Percentiles rank a stretch among this genome's conserved stretches.
These are phyloP conservation scores for Petaurus breviceps DNA, from an alignment of 2,113 vertebrate genomes.

Conservation along the genomic window DNA sequence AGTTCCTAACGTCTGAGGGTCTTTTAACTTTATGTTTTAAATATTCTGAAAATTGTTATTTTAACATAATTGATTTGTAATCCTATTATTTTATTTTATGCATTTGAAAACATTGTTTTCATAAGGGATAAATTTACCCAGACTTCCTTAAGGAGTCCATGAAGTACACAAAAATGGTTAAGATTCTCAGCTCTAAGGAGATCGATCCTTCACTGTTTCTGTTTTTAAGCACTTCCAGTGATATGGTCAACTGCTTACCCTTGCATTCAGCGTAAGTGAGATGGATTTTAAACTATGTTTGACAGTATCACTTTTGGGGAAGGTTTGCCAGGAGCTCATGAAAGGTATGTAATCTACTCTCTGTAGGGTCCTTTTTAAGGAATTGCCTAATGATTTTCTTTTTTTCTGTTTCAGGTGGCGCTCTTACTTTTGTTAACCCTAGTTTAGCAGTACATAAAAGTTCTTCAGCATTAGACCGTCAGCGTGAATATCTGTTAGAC, in stretches of 20 bases:
- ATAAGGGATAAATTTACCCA: not conserved
- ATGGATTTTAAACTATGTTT: not conserved
- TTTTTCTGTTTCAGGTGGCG: slow-evolving; percentile 86
- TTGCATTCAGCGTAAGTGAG: not conserved
- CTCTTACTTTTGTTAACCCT: slow-evolving; percentile 94
- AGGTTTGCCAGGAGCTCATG: not conserved
- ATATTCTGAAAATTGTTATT: not conserved
- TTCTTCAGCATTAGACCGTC: slow-evolving; percentile 92
- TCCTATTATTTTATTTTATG: not conserved
- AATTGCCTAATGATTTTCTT: not conserved
- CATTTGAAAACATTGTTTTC: not conserved
- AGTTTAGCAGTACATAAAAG: slow-evolving; percentile 93
- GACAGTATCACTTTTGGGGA: not conserved
- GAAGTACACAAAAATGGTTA: not conserved
- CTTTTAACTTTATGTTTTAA: not conserved
- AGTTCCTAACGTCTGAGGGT: not conserved
- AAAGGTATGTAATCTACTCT: not conserved
- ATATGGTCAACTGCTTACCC: not conserved
- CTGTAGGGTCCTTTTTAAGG: fast-evolving
- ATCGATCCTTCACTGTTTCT: not conserved
- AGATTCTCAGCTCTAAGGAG: not conserved
- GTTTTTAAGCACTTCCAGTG: not conserved
- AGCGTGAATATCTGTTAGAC: slow-evolving; percentile 98
- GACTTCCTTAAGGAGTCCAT: not conserved
- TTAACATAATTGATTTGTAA: not conserved